Percentiles rank a stretch among this genome's conserved stretches.
Evolutionary conservation across 2,888 invertebrate genomes (phyloP).

Genomic region (Chrysolina oricalcia): DNA sequence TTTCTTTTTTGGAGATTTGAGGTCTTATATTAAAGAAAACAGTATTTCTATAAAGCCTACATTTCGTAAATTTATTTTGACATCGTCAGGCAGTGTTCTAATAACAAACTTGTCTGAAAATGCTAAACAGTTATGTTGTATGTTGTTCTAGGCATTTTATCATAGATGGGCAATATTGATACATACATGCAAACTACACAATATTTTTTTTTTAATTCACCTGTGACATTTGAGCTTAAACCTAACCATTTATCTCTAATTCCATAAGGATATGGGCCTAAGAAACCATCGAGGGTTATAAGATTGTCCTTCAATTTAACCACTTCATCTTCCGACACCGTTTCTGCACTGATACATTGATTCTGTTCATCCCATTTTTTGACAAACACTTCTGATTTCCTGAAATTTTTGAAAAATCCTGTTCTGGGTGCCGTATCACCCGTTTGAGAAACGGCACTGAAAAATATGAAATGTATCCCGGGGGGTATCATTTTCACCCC

Average conservation of each 20-base stretch:
- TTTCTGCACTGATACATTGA: conserved; percentile 83
- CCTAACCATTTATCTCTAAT: conserved; percentile 90
- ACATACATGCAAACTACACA: too few relatives aligned
- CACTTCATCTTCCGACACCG: conserved; percentile 79
- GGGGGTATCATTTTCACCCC: conserved; percentile 99
- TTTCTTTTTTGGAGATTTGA: too few relatives aligned
- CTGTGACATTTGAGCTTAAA: conserved; percentile 81
- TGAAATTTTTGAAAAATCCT: conserved; percentile 86
- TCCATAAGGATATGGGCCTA: conserved; percentile 95
- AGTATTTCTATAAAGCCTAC: too few relatives aligned
- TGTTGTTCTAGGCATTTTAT: too few relatives aligned
- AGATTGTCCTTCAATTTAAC: conserved; percentile 80
- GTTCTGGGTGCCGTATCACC: conserved; percentile 80
- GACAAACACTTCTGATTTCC: conserved; percentile 87
- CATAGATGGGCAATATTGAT: too few relatives aligned
- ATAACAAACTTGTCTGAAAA: too few relatives aligned
- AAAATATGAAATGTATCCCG: conserved; percentile 95
- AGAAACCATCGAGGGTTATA: conserved; percentile 81
- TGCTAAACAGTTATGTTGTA: too few relatives aligned
- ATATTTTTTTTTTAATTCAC: conserved; percentile 64
- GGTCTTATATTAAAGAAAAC: too few relatives aligned
- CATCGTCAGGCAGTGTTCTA: too few relatives aligned
- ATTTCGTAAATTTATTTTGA: too few relatives aligned
- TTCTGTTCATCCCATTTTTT: conserved; percentile 87
- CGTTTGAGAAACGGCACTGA: conserved; percentile 80